These are phyloP conservation scores for Saxidomus purpurata DNA, from an alignment of 1,140 invertebrate genomes.

Conservation along the genomic window DNA sequence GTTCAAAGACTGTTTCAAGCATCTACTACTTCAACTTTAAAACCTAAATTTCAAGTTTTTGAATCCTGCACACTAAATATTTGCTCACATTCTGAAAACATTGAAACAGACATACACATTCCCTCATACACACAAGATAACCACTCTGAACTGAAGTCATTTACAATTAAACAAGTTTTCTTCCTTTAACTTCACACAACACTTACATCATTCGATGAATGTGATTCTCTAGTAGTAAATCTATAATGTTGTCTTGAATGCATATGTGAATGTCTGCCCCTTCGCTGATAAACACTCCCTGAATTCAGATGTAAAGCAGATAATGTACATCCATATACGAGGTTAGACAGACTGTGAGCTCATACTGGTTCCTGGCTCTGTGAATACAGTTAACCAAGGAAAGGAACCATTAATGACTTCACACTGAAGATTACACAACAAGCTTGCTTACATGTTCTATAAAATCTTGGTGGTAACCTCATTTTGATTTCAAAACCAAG, in stretches of 20 bases:
- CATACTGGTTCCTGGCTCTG: background rate
- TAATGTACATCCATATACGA: constrained; percentile 11
- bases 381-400: background rate
- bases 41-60: too few relatives aligned
- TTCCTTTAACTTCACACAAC: background rate
- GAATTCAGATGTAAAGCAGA: constrained; percentile 36
- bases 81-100: too few relatives aligned
- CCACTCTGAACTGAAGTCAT: too few relatives aligned
- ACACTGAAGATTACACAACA: background rate
- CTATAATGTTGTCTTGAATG: constrained; percentile 58
- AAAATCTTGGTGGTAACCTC: constrained; percentile 7
- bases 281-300: constrained; percentile 61
- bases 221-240: constrained; percentile 54
- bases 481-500: too few relatives aligned
- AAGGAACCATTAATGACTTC: background rate
- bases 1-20: too few relatives aligned
- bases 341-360: constrained; percentile 9
- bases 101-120: too few relatives aligned
- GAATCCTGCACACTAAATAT: too few relatives aligned
- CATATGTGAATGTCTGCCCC: constrained; percentile 53
- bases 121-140: too few relatives aligned
- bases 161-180: too few relatives aligned
- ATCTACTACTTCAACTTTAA: too few relatives aligned
- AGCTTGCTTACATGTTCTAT: constrained; percentile 6
- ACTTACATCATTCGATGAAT: constrained; percentile 63